A percentile compares a stretch with the other conserved stretches of the same genome.
Evolutionary conservation across 2,888 invertebrate species (phyloP).

Genomic region (Thereva nobilitata): DNA sequence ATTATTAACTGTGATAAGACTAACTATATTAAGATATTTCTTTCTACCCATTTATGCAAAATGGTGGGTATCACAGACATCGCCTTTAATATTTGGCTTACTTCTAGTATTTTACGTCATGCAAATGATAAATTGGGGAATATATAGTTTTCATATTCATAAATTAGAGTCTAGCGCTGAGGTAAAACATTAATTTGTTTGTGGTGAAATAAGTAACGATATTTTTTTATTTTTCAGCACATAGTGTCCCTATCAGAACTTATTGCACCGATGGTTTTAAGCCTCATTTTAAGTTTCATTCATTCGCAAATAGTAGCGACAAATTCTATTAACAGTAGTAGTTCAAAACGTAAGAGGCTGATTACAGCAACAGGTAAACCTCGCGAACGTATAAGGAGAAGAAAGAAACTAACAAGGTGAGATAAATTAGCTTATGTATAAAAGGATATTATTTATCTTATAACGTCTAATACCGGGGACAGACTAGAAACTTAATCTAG

Average conservation of each 20-base stretch:
- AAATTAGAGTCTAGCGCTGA: constrained; percentile 45
- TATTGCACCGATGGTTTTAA: constrained; percentile 71
- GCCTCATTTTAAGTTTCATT: constrained; percentile 73
- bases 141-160: constrained; percentile 56
- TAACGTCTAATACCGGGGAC: no score
- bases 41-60: constrained; percentile 82
- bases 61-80: constrained; percentile 93
- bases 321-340: constrained; percentile 56
- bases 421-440: constrained; percentile 20
- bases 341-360: constrained; percentile 51
- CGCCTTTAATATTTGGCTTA: constrained; percentile 72
- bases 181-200: constrained; percentile 33
- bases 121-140: constrained; percentile 63
- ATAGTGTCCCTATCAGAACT: constrained; percentile 70
- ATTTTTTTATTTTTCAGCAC: constrained; percentile 52
- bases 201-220: not conserved
- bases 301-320: constrained; percentile 82
- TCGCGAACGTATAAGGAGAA: constrained; percentile 50
- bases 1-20: constrained; percentile 79
- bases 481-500: no score
- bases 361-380: constrained; percentile 49
- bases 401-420: constrained; percentile 55
- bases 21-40: constrained; percentile 79
- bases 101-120: constrained; percentile 77
- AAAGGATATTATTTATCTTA: not conserved